A percentile compares a stretch with the other conserved stretches of the same genome.
phyloP scores from a whole-genome alignment of 1,140 invertebrate genomes.

The Drosophila dunni region DNA sequence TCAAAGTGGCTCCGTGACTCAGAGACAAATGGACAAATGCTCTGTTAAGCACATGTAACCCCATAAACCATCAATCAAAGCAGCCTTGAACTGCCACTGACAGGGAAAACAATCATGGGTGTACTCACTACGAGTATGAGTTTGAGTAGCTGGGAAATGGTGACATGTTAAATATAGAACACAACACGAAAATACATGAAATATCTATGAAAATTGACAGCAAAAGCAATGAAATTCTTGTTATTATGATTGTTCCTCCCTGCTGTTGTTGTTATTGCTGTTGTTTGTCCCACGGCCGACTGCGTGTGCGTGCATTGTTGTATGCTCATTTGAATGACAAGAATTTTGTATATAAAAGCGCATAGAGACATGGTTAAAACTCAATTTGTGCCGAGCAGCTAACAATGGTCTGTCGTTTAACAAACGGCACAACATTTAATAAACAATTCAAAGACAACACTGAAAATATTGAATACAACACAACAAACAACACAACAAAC shows the following conservation, averaged over 20 bases:
- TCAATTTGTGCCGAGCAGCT: constrained; percentile 52
- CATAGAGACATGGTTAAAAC: constrained; percentile 55
- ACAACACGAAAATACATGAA: constrained; percentile 22
- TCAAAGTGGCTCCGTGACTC: constrained; percentile 50
- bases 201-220: constrained; percentile 48
- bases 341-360: constrained; percentile 52
- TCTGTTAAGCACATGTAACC: constrained; percentile 15
- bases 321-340: constrained; percentile 67
- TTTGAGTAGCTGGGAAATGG: constrained; percentile 39
- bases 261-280: constrained; percentile 19
- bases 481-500: constrained; percentile 36
- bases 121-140: constrained; percentile 10
- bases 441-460: constrained; percentile 48
- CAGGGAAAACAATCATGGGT: constrained; percentile 44
- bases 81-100: constrained; percentile 72
- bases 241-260: not conserved
- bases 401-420: constrained; percentile 48
- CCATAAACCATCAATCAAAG: constrained; percentile 70
- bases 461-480: too few relatives aligned
- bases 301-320: constrained; percentile 64
- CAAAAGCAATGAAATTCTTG: constrained; percentile 40
- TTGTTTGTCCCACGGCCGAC: constrained; percentile 17
- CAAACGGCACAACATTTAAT: constrained; percentile 51
- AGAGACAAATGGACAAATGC: constrained; percentile 31
- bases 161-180: constrained; percentile 73